A percentile compares a stretch with the other conserved stretches of the same genome.
These are phyloP conservation scores for Tenrec ecaudatus DNA, from an alignment of 2,113 vertebrate species.

Conservation along the genomic window DNA sequence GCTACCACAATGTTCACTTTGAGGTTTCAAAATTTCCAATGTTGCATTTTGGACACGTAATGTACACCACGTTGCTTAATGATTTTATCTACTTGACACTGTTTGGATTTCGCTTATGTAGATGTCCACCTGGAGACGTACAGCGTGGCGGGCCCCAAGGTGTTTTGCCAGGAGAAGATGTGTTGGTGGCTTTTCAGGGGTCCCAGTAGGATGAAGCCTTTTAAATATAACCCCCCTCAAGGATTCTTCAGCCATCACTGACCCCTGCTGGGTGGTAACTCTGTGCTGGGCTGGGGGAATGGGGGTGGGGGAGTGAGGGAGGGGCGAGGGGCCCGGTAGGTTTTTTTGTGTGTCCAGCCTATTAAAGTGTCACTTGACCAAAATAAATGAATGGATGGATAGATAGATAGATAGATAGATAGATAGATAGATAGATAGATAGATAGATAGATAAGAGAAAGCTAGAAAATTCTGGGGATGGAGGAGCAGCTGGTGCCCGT, in stretches of 20 bases:
- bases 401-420: no score
- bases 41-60: slow-evolving; percentile 16
- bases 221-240: slow-evolving; percentile 98
- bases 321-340: no score
- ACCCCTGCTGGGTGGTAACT: slow-evolving; percentile 39
- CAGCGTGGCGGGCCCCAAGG: slow-evolving; percentile 95
- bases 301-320: no score
- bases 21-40: neutral
- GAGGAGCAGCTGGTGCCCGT: slow-evolving; percentile 88
- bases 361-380: no score
- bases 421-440: no score
- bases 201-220: slow-evolving; percentile 96
- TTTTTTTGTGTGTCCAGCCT: no score
- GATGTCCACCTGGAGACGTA: slow-evolving; percentile 98
- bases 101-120: neutral
- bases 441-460: no score
- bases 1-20: slow-evolving; percentile 49
- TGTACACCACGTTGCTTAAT: neutral
- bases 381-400: no score
- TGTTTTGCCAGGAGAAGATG: slow-evolving; percentile 99
- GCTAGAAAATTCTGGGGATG: neutral
- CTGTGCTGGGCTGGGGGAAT: neutral
- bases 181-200: slow-evolving; percentile 97
- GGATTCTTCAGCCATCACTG: slow-evolving; percentile 99
- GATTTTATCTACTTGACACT: neutral